These are phyloP conservation scores for Trachelus tabidus DNA, from an alignment of 2,888 invertebrate genomes.

Conservation along the genomic window DNA sequence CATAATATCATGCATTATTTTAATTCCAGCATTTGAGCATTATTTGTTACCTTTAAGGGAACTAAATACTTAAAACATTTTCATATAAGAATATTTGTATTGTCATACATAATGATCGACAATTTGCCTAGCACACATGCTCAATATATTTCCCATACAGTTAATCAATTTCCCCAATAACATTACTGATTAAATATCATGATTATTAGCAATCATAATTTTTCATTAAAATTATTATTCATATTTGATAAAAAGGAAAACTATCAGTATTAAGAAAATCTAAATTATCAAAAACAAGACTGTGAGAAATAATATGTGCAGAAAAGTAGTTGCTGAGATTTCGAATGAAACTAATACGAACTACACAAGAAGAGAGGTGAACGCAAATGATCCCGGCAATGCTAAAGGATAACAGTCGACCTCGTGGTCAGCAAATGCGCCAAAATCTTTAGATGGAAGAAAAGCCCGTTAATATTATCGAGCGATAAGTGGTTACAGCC, in stretches of 20 bases:
- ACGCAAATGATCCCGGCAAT: not conserved
- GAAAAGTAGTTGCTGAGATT: not conserved
- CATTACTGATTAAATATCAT: not conserved
- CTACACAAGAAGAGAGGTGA: not conserved
- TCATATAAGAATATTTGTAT: constrained; percentile 28
- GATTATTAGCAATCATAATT: not conserved
- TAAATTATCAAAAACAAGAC: not conserved
- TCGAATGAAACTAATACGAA: not conserved
- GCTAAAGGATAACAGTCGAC: not conserved
- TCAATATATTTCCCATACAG: not conserved
- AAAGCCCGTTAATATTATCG: not conserved
- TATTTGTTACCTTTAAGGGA: not conserved
- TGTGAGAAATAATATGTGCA: not conserved
- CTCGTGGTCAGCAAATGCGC: not conserved
- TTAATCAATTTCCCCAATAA: not conserved
- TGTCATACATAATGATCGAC: constrained; percentile 39
- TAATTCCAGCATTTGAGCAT: not conserved
- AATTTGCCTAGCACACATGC: constrained; percentile 25
- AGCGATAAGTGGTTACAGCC: not conserved
- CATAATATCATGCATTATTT: not conserved
- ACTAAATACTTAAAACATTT: not conserved
- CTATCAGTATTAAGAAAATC: not conserved
- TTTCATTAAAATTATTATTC: not conserved
- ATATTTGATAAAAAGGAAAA: constrained; percentile 4
- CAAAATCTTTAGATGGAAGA: not conserved